These are phyloP conservation scores for Drosophila mojavensis DNA, from an alignment of 1,140 invertebrate genomes.

Conservation along the genomic window DNA sequence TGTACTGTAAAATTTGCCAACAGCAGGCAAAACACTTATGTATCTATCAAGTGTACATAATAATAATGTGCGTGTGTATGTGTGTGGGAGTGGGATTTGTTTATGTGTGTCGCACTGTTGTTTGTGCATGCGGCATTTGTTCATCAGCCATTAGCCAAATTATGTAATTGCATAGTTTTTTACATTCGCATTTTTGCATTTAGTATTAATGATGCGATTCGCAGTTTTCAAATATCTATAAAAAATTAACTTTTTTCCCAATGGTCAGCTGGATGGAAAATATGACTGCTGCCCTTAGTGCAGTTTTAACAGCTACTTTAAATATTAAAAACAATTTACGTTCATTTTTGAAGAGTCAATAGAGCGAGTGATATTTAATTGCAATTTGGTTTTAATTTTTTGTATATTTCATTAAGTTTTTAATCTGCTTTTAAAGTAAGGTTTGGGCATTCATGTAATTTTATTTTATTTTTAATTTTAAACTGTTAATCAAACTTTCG, in stretches of 20 bases:
- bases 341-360: neutral
- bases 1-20: slow-evolving; percentile 61
- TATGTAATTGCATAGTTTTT: slow-evolving; percentile 48
- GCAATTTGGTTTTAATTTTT: neutral
- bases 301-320: slow-evolving; percentile 8
- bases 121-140: slow-evolving; percentile 16
- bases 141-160: slow-evolving; percentile 50
- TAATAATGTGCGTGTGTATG: neutral
- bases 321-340: slow-evolving; percentile 17
- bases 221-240: slow-evolving; percentile 5
- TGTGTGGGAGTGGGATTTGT: neutral
- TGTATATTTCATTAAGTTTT: neutral
- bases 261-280: slow-evolving; percentile 1
- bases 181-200: slow-evolving; percentile 7
- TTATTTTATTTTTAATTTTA: too few relatives aligned
- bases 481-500: too few relatives aligned
- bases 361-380: slow-evolving; percentile 1
- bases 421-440: neutral
- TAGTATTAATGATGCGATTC: slow-evolving; percentile 17
- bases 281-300: neutral
- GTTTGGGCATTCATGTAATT: too few relatives aligned
- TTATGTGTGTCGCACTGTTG: slow-evolving; percentile 10
- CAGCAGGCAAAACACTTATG: slow-evolving; percentile 23
- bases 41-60: slow-evolving; percentile 25
- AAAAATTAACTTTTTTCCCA: slow-evolving; percentile 17